Evolutionary conservation across 2,797 vertebrate species (phyloP).

Genomic region (Staurois parvus): DNA sequence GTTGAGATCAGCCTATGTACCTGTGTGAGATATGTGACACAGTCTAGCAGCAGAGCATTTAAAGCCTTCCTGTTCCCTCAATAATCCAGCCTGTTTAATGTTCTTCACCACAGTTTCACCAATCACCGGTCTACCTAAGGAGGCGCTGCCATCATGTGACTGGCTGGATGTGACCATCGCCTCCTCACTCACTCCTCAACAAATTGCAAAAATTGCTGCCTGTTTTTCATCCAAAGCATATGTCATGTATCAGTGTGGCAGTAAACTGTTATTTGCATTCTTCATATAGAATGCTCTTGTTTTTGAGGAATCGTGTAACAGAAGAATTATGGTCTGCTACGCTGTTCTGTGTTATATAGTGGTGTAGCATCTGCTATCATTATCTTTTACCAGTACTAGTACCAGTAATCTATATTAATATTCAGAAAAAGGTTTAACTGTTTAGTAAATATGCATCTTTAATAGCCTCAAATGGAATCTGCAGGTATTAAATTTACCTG

Average conservation of each 20-base stretch:
- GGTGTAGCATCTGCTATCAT: not conserved
- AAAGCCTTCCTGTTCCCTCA: constrained; percentile 9
- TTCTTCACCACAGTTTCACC: not conserved
- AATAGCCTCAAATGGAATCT: too few species aligned
- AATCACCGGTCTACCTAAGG: constrained; percentile 30
- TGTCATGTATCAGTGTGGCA: constrained; percentile 20
- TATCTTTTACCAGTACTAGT: too few species aligned
- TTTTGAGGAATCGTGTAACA: not conserved
- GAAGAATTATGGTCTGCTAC: not conserved
- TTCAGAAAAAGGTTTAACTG: too few species aligned
- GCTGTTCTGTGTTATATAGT: not conserved
- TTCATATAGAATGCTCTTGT: not conserved
- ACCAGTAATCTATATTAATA: too few species aligned
- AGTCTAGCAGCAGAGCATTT: constrained; percentile 24
- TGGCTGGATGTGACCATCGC: constrained; percentile 20
- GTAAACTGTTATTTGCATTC: not conserved
- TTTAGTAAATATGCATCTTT: too few species aligned
- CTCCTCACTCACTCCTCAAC: constrained; percentile 21
- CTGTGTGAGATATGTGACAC: constrained; percentile 6
- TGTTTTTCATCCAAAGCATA: constrained; percentile 44
- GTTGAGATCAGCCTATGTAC: constrained; percentile 2
- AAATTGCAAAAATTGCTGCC: not conserved
- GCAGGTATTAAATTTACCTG: too few species aligned
- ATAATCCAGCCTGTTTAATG: not conserved
- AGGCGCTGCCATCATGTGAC: constrained; percentile 42